Evolutionary conservation across 2,797 vertebrate genomes (phyloP), one percentile per base, ranked within the genome.

Genomic region (Chloroceryle inda): DNA sequence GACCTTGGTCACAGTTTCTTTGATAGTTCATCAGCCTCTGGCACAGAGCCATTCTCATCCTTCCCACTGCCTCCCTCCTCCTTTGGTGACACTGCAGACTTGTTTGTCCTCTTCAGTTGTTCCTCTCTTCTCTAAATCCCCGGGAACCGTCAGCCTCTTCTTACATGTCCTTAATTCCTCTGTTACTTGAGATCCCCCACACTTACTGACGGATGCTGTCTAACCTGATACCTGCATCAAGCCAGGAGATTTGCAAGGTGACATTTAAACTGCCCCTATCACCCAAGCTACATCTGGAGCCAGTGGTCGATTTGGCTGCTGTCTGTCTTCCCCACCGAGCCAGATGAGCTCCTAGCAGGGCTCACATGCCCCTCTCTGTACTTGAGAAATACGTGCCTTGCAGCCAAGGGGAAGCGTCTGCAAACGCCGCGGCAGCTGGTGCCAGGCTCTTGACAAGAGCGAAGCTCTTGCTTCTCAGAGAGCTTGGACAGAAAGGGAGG

Each of bases 1-100:
- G 72, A 79, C 77, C 40, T 81, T 79, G 71, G 44, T 26, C 13
- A 6, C 69, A 62, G 76, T 85, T 83, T 75, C 73, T 92, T 68
- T 67, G 74, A 84, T 96, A 84, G 76, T 72, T 93, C 17, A 3
- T 73, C 89, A 88, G 88, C 53, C 67, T 89, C 69, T 33, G 63
- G 72, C 59, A 84, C 24, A 26, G 55, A 67, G 23, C 77, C 59
- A 13, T 35, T 92, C 71, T 89, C 86, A 69, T 22, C 66, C 47
- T 85, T 79, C 52, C 59, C 6, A 10, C 29, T 75, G 69, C 56
- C 13, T 71, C 80, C 78, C 56, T 94, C 50, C 59, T 82, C 9
- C 66, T 64, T 31, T 81, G 37, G 20, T 83, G 72, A 64, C 68
- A 19, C 72, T 64, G 79, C 55, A 81, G 58, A 13, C 20, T 73